These are phyloP conservation scores for Hemaris fuciformis DNA, from an alignment of 2,888 invertebrate genomes.

Conservation along the genomic window DNA sequence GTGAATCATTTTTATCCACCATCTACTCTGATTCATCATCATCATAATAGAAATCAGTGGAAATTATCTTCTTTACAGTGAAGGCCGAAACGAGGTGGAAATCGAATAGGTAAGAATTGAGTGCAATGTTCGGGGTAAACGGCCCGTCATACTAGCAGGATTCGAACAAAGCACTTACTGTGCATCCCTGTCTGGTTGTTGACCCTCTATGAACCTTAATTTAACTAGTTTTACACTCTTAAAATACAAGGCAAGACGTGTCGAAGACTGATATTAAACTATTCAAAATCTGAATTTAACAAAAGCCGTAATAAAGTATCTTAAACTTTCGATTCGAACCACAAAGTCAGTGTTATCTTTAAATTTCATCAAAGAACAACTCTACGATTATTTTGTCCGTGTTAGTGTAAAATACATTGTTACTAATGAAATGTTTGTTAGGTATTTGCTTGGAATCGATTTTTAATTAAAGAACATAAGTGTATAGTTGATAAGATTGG, in stretches of 20 bases:
- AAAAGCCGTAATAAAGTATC: no score
- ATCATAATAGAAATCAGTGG: no score
- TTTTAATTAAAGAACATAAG: not conserved
- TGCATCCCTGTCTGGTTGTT: conserved; percentile 68
- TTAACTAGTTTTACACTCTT: not conserved
- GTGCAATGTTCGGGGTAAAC: conserved; percentile 52
- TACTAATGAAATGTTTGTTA: not conserved
- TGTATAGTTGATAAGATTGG: not conserved
- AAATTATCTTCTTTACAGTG: not conserved
- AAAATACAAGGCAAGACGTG: not conserved
- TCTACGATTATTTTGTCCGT: no score
- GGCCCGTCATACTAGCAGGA: conserved; percentile 45
- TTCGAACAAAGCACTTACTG: conserved; percentile 56
- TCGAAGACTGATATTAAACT: not conserved
- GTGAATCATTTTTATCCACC: not conserved
- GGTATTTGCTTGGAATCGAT: not conserved
- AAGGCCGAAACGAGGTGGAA: conserved; percentile 4
- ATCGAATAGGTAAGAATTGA: conserved; percentile 10
- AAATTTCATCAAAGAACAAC: no score
- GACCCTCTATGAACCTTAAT: conserved; percentile 43
- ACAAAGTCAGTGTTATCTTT: no score
- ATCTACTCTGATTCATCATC: no score
- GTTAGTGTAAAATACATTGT: not conserved
- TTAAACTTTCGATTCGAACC: no score
- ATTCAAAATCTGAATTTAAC: no score